A percentile compares a stretch with the other conserved stretches of the same genome.
phyloP scores from a whole-genome alignment of 2,113 vertebrate genomes.

The Pseudopipra pipra region DNA sequence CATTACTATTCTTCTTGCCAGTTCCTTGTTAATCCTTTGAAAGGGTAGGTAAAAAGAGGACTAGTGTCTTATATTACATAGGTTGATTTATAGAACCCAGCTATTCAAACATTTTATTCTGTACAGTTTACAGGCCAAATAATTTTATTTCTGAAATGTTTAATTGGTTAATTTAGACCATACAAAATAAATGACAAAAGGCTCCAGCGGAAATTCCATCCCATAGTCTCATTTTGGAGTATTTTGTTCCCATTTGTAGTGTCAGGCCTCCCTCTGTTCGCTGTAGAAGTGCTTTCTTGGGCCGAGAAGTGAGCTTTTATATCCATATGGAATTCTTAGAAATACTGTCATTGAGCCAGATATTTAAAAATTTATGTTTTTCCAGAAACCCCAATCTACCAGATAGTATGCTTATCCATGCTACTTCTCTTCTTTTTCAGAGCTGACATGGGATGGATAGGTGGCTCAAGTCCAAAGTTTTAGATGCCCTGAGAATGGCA shows the following conservation, averaged over 20 bases:
- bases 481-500: neutral
- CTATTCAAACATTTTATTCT: slow-evolving; percentile 62
- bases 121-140: slow-evolving; percentile 10
- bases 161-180: slow-evolving; percentile 60
- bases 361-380: neutral
- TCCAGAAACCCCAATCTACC: neutral
- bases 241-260: slow-evolving; percentile 36
- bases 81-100: slow-evolving; percentile 58
- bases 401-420: neutral
- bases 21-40: slow-evolving; percentile 62
- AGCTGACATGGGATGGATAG: neutral
- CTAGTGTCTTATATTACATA: slow-evolving; percentile 49
- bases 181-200: slow-evolving; percentile 10
- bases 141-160: slow-evolving; percentile 57
- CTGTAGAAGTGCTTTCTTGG: neutral
- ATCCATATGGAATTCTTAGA: slow-evolving; percentile 10
- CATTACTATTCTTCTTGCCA: slow-evolving; percentile 54
- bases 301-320: neutral
- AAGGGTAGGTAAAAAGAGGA: slow-evolving; percentile 59
- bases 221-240: slow-evolving; percentile 12
- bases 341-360: neutral
- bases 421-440: neutral
- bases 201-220: neutral
- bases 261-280: neutral
- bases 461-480: neutral